A percentile compares a stretch with the other conserved stretches of the same genome.
These are phyloP conservation scores for Tribolium freemani DNA, from an alignment of 2,888 invertebrate genomes.

Conservation along the genomic window DNA sequence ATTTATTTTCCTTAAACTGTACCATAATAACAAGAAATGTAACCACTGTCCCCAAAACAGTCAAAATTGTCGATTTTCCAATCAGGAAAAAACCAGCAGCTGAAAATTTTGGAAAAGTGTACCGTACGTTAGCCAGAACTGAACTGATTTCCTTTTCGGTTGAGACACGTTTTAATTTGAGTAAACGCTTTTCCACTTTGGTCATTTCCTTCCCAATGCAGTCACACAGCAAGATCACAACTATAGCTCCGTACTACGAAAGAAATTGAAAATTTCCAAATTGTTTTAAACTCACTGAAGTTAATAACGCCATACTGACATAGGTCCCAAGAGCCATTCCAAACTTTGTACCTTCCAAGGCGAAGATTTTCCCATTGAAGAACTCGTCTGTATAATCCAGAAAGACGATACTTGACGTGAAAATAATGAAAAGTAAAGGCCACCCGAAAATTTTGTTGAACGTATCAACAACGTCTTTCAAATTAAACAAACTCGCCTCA, in stretches of 20 bases:
- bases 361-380: background rate
- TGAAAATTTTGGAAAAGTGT: conserved; percentile 9
- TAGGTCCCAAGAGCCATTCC: background rate
- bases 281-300: background rate
- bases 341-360: background rate
- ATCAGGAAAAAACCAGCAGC: conserved; percentile 16
- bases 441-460: conserved; percentile 16
- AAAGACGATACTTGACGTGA: background rate
- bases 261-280: background rate
- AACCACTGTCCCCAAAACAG: background rate
- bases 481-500: background rate
- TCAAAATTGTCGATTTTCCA: background rate
- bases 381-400: conserved; percentile 13
- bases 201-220: background rate
- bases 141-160: background rate
- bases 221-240: background rate
- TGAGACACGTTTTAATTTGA: background rate
- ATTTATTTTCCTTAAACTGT: conserved; percentile 2
- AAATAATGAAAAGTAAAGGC: conserved; percentile 8
- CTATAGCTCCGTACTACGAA: background rate
- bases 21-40: conserved; percentile 19
- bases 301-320: background rate
- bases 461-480: background rate
- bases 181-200: background rate
- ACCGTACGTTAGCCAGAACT: background rate